Conservation (phyloP, 1,140 invertebrate genomes). For the Aleiodes sp. region DNA sequence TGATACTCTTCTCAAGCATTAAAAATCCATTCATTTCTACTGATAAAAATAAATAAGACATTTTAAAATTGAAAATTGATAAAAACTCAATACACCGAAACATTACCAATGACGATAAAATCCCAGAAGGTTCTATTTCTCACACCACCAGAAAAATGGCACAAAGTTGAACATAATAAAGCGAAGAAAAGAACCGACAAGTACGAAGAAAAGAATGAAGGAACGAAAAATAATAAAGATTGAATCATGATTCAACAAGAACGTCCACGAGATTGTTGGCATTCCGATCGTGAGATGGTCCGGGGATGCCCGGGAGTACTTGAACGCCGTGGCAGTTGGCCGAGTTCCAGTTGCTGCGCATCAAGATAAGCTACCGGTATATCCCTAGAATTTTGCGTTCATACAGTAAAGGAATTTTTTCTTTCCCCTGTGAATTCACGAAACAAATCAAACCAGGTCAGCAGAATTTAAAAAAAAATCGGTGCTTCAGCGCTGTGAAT, state of each 20-base stretch:
- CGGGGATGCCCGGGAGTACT: constrained; percentile 42
- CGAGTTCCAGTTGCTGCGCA: constrained; percentile 24
- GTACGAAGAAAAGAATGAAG: neutral
- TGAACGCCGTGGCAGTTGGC: constrained; percentile 28
- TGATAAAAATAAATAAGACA: no score
- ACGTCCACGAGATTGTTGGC: constrained; percentile 16
- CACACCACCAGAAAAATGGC: no score
- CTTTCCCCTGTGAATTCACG: neutral
- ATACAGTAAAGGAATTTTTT: neutral
- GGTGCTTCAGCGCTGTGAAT: no score
- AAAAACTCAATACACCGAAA: no score
- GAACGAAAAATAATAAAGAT: neutral
- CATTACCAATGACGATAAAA: no score
- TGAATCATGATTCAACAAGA: constrained; percentile 17
- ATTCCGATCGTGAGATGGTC: constrained; percentile 33
- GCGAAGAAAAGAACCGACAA: neutral
- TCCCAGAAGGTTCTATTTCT: no score
- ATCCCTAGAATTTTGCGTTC: constrained; percentile 5
- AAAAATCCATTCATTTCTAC: no score
- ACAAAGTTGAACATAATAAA: no score
- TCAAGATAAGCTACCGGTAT: constrained; percentile 17
- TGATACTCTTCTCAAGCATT: no score
- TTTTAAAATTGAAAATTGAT: no score
- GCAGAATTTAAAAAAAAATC: no score
- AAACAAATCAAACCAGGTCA: no score